phyloP scores from a whole-genome alignment of 2,113 vertebrate genomes.

The Tiliqua scincoides region DNA sequence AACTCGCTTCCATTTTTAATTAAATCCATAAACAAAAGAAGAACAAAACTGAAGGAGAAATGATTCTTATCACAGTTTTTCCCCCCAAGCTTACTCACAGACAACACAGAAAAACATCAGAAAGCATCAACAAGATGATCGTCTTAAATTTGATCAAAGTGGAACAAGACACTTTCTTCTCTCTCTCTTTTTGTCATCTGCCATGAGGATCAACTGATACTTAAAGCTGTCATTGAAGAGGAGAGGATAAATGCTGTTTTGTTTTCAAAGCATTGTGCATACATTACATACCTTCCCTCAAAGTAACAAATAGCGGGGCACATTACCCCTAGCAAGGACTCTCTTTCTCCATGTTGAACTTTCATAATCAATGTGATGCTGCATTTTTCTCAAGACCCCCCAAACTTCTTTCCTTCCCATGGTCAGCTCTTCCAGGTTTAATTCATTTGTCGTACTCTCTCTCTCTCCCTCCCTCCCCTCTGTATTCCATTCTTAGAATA shows the following conservation, averaged over 20 bases:
- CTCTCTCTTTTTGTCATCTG: neutral
- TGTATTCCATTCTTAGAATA: neutral
- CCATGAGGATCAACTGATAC: neutral
- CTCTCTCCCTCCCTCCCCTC: neutral
- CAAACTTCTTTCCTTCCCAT: rapidly evolving
- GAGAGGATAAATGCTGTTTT: neutral
- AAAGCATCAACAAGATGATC: neutral
- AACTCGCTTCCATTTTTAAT: neutral
- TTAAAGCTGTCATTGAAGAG: neutral
- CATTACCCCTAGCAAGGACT: neutral
- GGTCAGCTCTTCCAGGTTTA: neutral
- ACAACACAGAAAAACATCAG: neutral
- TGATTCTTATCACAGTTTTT: no score
- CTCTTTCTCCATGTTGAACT: neutral
- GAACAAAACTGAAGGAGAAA: no score
- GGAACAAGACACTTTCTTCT: neutral
- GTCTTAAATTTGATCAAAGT: neutral
- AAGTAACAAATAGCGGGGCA: constrained; percentile 21
- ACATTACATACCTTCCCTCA: constrained; percentile 8
- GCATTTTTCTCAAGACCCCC: neutral
- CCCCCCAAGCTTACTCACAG: no score
- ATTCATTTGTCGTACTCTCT: neutral
- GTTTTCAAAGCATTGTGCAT: neutral
- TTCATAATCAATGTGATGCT: constrained; percentile 4
- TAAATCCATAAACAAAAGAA: neutral